phyloP scores from a whole-genome alignment of 2,113 vertebrate species.

The Myotis lucifugus region DNA sequence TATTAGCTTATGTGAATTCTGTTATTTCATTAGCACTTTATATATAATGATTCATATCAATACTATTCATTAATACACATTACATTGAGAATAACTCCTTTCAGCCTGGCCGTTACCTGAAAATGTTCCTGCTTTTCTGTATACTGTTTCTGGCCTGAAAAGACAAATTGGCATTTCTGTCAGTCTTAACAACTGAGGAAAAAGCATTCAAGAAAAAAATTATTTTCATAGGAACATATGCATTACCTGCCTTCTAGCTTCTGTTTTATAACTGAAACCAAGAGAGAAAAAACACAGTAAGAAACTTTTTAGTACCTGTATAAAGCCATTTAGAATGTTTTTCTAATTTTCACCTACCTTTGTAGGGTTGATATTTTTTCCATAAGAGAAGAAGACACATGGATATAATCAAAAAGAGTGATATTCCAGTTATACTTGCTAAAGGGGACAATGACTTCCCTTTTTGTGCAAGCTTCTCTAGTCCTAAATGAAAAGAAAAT shows the following conservation, averaged over 20 bases:
- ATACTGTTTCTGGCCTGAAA: constrained; percentile 84
- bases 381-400: constrained; percentile 85
- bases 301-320: background rate
- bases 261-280: constrained; percentile 84
- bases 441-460: constrained; percentile 85
- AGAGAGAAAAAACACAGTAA: constrained; percentile 51
- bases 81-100: background rate
- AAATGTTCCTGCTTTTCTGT: constrained; percentile 84
- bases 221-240: constrained; percentile 46
- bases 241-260: constrained; percentile 85
- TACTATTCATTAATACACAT: background rate
- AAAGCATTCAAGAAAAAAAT: constrained; percentile 10
- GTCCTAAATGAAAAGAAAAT: constrained; percentile 81
- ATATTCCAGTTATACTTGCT: constrained; percentile 88
- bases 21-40: background rate
- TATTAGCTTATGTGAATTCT: background rate
- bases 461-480: constrained; percentile 85
- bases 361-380: constrained; percentile 86
- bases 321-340: background rate
- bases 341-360: constrained; percentile 81
- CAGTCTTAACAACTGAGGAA: background rate
- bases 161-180: constrained; percentile 35
- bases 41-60: background rate
- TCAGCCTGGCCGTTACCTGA: constrained; percentile 83
- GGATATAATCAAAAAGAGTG: constrained; percentile 86